A percentile compares a stretch with the other conserved stretches of the same genome.
These are phyloP conservation scores for Nasonia giraulti DNA, from an alignment of 1,140 invertebrate genomes.

Conservation along the genomic window DNA sequence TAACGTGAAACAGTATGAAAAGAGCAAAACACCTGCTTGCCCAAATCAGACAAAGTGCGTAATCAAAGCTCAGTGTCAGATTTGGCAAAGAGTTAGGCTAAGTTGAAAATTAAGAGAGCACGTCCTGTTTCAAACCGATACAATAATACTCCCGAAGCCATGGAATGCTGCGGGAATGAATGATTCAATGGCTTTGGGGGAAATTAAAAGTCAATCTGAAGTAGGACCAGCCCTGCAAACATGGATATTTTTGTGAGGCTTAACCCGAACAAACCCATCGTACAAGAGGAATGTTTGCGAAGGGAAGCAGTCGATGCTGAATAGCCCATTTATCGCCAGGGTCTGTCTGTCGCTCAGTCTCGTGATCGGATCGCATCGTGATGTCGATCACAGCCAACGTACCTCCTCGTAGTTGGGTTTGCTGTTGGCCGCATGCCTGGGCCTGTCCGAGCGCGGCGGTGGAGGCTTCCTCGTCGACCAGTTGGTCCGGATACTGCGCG, in stretches of 20 bases:
- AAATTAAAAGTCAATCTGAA: slow-evolving; percentile 37
- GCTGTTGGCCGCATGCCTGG: slow-evolving; percentile 69
- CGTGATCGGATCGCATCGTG: slow-evolving; percentile 32
- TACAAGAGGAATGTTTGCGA: slow-evolving; percentile 51
- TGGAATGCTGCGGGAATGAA: neutral
- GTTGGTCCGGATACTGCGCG: slow-evolving; percentile 98
- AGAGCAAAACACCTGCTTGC: slow-evolving; percentile 38
- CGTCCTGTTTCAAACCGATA: slow-evolving; percentile 41
- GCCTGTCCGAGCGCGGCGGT: slow-evolving; percentile 77
- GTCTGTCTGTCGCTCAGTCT: slow-evolving; percentile 33
- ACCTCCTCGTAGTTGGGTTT: slow-evolving; percentile 74
- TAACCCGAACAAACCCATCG: slow-evolving; percentile 52
- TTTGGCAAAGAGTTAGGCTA: neutral
- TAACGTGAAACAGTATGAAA: neutral
- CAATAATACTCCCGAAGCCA: slow-evolving; percentile 30
- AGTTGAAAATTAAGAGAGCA: slow-evolving; percentile 30
- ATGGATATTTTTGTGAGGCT: slow-evolving; percentile 44
- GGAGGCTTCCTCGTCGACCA: slow-evolving; percentile 99
- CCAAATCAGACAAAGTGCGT: slow-evolving; percentile 42
- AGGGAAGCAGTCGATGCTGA: slow-evolving; percentile 46
- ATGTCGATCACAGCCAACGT: slow-evolving; percentile 40
- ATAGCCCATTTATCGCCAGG: slow-evolving; percentile 43
- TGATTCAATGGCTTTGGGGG: slow-evolving; percentile 27
- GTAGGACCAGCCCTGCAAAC: slow-evolving; percentile 3
- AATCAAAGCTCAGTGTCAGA: neutral